Evolutionary conservation across 2,888 invertebrate species (phyloP).

Genomic region (Melieria picta): DNA sequence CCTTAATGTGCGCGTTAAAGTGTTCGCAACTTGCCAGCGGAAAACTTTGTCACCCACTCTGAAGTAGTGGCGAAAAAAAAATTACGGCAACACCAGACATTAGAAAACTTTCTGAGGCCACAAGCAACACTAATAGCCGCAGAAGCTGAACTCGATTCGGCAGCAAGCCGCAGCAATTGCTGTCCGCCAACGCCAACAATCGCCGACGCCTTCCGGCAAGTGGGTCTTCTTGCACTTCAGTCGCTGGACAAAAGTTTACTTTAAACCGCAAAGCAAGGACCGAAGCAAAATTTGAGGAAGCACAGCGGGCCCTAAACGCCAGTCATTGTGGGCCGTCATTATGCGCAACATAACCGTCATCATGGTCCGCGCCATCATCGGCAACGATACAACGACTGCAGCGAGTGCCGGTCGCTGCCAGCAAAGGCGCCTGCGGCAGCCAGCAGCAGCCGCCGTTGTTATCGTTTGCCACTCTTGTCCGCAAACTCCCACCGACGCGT

Average conservation of each 20-base stretch:
- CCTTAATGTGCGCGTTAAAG: too few relatives aligned
- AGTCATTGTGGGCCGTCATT: background rate
- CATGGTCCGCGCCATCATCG: background rate
- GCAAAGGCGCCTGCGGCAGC: background rate
- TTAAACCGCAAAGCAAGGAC: background rate
- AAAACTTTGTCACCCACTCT: conserved; percentile 1
- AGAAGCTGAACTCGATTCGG: conserved; percentile 5
- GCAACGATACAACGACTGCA: conserved; percentile 2
- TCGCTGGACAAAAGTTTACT: background rate
- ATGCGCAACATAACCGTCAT: background rate
- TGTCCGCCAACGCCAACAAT: too few relatives aligned
- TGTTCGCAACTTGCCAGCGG: background rate
- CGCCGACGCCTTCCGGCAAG: too few relatives aligned
- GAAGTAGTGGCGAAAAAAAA: background rate
- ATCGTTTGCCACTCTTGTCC: background rate
- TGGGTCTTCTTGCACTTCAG: background rate
- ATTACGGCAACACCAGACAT: background rate
- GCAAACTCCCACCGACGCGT: conserved; percentile 4
- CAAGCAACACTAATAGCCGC: conserved; percentile 16
- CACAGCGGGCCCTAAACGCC: background rate
- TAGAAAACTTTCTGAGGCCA: conserved; percentile 16
- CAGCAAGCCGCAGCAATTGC: background rate
- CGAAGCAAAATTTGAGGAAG: background rate
- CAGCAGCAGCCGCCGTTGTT: too few relatives aligned
- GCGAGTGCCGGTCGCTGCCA: background rate